These are phyloP conservation scores for Regulus satrapa DNA, from an alignment of 2,113 vertebrate genomes.

Conservation along the genomic window DNA sequence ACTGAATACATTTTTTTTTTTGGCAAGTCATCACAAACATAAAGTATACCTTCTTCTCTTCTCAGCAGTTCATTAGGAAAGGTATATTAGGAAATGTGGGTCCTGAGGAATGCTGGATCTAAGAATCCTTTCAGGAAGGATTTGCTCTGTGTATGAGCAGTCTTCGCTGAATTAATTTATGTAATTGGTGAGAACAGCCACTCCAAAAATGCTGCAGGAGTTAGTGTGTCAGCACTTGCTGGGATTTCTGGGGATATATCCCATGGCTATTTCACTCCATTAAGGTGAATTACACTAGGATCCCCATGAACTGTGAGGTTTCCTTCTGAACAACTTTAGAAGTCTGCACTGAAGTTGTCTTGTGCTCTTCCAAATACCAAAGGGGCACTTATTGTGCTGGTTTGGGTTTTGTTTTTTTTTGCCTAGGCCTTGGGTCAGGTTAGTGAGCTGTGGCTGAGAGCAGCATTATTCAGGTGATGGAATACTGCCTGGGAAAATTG, in stretches of 20 bases:
- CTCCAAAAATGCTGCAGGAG: background rate
- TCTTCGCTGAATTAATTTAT: background rate
- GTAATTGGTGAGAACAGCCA: background rate
- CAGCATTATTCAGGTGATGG: background rate
- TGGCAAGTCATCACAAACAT: background rate
- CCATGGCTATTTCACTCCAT: background rate
- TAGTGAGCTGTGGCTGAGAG: background rate
- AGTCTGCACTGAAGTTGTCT: background rate
- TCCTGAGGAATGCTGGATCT: background rate
- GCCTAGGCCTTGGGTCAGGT: background rate
- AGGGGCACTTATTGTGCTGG: background rate
- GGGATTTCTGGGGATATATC: background rate
- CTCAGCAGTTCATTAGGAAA: background rate
- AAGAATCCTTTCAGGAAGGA: background rate
- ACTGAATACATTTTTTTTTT: background rate
- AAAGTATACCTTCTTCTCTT: background rate
- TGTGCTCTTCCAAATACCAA: background rate
- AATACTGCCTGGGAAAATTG: background rate
- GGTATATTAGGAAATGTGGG: background rate
- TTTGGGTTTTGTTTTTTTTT: background rate
- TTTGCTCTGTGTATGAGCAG: background rate
- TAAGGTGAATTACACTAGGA: background rate
- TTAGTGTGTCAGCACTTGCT: background rate
- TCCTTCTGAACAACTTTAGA: background rate
- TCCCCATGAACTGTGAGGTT: background rate